Conservation (phyloP, 2,888 invertebrate species). For the Diachrysia chrysitis region DNA sequence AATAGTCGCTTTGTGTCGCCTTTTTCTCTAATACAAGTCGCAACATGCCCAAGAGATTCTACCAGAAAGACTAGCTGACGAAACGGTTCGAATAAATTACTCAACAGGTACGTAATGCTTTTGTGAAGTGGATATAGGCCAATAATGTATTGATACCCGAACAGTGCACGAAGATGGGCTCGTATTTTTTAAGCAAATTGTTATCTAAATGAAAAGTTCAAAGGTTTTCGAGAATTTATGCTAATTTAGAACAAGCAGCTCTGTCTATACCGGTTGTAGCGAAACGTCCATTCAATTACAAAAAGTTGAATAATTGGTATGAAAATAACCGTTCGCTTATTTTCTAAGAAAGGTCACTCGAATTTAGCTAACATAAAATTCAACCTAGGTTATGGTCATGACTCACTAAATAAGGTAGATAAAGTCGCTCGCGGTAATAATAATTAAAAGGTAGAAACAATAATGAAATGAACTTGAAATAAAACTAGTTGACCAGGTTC, state of each 20-base stretch:
- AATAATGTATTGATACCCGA: conserved; percentile 19
- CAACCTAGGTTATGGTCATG: neutral
- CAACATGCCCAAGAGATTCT: conserved; percentile 45
- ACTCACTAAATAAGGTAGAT: neutral
- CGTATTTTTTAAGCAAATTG: conserved; percentile 12
- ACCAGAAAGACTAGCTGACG: conserved; percentile 31
- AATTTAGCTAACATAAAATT: neutral
- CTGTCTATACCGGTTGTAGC: neutral
- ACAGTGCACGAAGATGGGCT: neutral
- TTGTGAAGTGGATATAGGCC: conserved; percentile 24
- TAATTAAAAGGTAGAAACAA: too few relatives aligned
- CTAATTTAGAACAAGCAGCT: neutral
- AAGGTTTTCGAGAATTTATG: neutral
- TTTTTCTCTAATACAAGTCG: conserved; percentile 38
- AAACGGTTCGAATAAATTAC: conserved; percentile 46
- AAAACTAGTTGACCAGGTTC: too few relatives aligned
- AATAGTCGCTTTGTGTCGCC: conserved; percentile 56
- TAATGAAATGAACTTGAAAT: too few relatives aligned
- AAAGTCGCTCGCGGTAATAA: too few relatives aligned
- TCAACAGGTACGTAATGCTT: conserved; percentile 43
- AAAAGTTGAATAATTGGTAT: neutral
- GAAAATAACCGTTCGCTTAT: neutral
- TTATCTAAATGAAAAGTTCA: neutral
- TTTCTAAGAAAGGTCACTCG: neutral
- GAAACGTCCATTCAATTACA: neutral